These are phyloP conservation scores for Taphrorychus bicolor DNA, from an alignment of 2,888 invertebrate species.

Conservation along the genomic window DNA sequence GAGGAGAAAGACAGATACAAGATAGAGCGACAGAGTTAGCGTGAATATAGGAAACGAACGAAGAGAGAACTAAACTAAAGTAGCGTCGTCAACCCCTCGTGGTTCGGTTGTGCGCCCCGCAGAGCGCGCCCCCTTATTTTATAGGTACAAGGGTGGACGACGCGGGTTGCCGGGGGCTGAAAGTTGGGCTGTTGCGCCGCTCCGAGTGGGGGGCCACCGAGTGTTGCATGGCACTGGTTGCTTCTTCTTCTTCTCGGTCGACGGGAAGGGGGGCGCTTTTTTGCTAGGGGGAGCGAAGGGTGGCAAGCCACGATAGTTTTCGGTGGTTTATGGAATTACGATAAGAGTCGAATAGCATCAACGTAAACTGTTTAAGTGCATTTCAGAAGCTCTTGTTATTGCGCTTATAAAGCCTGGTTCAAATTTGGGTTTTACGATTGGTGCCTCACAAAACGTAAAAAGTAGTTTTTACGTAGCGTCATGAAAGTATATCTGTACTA, in stretches of 20 bases:
- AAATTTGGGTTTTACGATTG: too few species aligned
- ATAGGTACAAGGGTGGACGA: conserved; percentile 26
- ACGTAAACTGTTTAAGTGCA: too few species aligned
- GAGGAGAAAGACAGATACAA: conserved; percentile 17
- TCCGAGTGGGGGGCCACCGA: conserved; percentile 13
- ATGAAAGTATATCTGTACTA: too few species aligned
- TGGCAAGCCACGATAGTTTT: neutral
- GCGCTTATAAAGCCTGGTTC: too few species aligned
- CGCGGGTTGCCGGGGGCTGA: conserved; percentile 15
- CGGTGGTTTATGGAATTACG: neutral
- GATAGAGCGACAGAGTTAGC: conserved; percentile 31
- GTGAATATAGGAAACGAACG: conserved; percentile 37
- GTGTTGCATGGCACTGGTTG: conserved; percentile 42
- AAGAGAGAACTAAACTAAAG: conserved; percentile 42
- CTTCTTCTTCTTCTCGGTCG: conserved; percentile 23
- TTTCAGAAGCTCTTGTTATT: too few species aligned
- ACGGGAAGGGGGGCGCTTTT: conserved; percentile 11
- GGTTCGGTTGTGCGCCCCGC: conserved; percentile 40
- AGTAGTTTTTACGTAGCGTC: too few species aligned
- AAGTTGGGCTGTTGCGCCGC: conserved; percentile 38
- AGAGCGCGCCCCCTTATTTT: conserved; percentile 26
- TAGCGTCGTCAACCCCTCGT: conserved; percentile 38
- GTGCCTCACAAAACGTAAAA: too few species aligned
- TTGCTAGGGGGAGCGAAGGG: neutral
- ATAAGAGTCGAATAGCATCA: too few species aligned